Evolutionary conservation across 2,797 vertebrate species (phyloP), one percentile per base, ranked within the genome.

Genomic region (Xenentodon cancila): DNA sequence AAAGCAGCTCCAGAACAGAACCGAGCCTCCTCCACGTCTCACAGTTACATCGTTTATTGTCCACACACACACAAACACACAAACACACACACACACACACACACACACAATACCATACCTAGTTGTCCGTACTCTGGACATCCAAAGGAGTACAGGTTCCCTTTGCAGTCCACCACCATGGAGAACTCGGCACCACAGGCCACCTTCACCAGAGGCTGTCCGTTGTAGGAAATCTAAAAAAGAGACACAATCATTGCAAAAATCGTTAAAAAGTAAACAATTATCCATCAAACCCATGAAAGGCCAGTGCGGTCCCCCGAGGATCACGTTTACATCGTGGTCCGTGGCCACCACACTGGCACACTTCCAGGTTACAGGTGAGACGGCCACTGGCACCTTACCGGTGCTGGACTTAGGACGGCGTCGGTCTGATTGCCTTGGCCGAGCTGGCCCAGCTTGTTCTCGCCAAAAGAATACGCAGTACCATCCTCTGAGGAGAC

Each of bases 91-190:
- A 25, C 25, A 25, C 25, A 25, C 25, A 25, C 25, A 25, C 25
- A 25, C 25, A 25, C 25, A 25, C 25, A 25, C 25, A 37, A 1
- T 1, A 48, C 1, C 21, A 16, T 95, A 98, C 97, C 97, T 63
- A 99, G 91, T 89, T 99, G 97, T 68, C 97, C 97, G 0, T 98
- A 99, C 64, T 99, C 97, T 0, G 97, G 97, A 86, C 96, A 97
- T 56, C 97, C 97, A 0, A 99, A 98, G 32, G 97, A 99, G 79
- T 98, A 99, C 32, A 99, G 89, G 89, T 98, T 98, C 30, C 97
- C 97, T 89, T 99, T 98, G 87, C 97, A 99, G 90, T 99, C 97
- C 90, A 97, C 95, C 79, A 97, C 94, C 96, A 99, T 98, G 77
- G 96, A 97, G 92, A 99, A 99, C 47, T 98, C 97, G 0, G 97